phyloP scores from a whole-genome alignment of 2,113 vertebrate genomes.

The Callaeas wilsoni region DNA sequence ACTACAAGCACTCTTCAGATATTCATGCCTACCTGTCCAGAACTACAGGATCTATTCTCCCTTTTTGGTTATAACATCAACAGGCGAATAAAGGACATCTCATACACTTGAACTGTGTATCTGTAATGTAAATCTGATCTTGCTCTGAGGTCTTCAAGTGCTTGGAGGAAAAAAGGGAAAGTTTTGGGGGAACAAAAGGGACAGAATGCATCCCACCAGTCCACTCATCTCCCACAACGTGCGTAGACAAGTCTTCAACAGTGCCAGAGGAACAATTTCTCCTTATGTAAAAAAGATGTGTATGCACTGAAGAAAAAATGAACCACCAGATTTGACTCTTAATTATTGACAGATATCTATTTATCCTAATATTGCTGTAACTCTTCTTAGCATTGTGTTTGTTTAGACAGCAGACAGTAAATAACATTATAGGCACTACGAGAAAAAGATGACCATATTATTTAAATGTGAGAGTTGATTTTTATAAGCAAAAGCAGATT shows the following conservation, averaged over 20 bases:
- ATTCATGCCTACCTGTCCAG: not conserved
- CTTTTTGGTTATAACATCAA: not conserved
- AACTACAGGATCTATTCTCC: not conserved
- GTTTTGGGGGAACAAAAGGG: accelerated
- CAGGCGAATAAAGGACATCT: not conserved
- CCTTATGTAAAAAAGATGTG: not conserved
- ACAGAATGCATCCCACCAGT: not conserved
- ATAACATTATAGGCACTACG: not conserved
- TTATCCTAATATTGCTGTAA: not conserved
- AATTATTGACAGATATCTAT: not conserved
- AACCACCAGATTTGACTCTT: not conserved
- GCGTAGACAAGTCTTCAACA: not conserved
- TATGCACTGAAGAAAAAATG: not conserved
- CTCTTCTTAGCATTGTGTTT: not conserved
- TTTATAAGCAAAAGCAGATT: not conserved
- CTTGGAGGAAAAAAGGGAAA: not conserved
- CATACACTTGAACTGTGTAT: not conserved
- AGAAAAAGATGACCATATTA: not conserved
- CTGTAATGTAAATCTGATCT: not conserved
- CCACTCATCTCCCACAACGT: not conserved
- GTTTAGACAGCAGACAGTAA: not conserved
- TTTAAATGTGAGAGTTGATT: not conserved
- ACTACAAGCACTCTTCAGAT: not conserved
- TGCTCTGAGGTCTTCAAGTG: not conserved
- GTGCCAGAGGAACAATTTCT: not conserved